Conservation (phyloP, 2,797 vertebrate species). For the Apogon talboti region DNA sequence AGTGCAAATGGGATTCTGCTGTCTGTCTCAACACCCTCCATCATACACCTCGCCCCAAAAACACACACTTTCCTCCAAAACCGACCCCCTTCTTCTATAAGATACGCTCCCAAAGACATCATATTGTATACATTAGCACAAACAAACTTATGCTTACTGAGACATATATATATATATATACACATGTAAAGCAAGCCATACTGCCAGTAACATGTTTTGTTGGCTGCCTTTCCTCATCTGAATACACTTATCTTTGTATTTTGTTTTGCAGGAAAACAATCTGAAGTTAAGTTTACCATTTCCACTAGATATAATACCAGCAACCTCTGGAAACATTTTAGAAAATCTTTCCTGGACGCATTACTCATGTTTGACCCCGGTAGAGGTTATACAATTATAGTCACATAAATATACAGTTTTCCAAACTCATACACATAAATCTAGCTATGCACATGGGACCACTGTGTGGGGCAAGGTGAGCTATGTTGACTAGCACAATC, state of each 20-base stretch:
- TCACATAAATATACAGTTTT: slow-evolving; percentile 49
- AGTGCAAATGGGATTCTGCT: slow-evolving; percentile 85
- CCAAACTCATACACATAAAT: slow-evolving; percentile 59
- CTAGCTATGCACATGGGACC: slow-evolving; percentile 57
- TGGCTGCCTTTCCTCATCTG: neutral
- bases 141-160: slow-evolving; percentile 31
- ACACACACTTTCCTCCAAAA: slow-evolving; percentile 38
- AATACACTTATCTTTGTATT: slow-evolving; percentile 9
- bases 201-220: slow-evolving; percentile 1
- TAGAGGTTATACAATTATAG: slow-evolving; percentile 26
- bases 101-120: slow-evolving; percentile 48
- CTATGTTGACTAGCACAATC: slow-evolving; percentile 69
- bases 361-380: slow-evolving; percentile 49
- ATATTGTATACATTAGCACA: slow-evolving; percentile 34
- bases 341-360: slow-evolving; percentile 31
- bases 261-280: neutral
- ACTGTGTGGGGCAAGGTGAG: slow-evolving; percentile 54
- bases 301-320: neutral
- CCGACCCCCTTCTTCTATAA: slow-evolving; percentile 30
- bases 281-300: neutral
- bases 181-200: slow-evolving; percentile 21
- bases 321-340: slow-evolving; percentile 28
- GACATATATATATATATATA: slow-evolving; percentile 19
- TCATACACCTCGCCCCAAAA: slow-evolving; percentile 33
- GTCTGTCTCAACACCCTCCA: slow-evolving; percentile 69